A percentile compares a stretch with the other conserved stretches of the same genome.
Evolutionary conservation across 2,113 vertebrate genomes (phyloP).

Genomic region (Athene noctua): DNA sequence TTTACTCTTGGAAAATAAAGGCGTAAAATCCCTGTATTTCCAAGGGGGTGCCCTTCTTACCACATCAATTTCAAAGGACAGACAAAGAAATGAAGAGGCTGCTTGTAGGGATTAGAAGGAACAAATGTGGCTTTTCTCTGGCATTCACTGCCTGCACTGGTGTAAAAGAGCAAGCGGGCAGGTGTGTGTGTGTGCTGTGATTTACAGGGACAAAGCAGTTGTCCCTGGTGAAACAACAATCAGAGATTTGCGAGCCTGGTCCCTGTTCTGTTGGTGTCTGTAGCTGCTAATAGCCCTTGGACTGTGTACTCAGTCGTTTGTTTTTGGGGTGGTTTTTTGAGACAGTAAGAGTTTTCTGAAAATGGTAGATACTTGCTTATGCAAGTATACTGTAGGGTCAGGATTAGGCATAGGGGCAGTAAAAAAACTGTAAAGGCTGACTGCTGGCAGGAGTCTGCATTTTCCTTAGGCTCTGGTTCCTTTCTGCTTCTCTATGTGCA

Average conservation of each 20-base stretch:
- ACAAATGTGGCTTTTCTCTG: neutral
- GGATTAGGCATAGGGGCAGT: neutral
- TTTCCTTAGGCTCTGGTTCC: neutral
- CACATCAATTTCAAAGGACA: neutral
- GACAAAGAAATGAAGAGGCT: neutral
- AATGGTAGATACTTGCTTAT: neutral
- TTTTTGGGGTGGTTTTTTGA: neutral
- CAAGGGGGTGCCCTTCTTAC: fast-evolving
- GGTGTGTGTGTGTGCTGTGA: neutral
- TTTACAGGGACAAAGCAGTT: neutral
- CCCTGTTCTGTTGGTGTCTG: neutral
- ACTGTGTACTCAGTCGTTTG: neutral
- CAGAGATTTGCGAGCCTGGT: neutral
- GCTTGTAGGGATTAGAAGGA: neutral
- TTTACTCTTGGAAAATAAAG: neutral
- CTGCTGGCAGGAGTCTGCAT: neutral
- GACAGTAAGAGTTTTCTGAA: neutral
- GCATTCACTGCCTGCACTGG: neutral
- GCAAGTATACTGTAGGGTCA: neutral
- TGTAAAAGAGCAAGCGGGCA: neutral
- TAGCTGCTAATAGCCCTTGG: neutral
- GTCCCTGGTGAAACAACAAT: neutral
- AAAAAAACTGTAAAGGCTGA: neutral
- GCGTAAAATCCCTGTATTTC: neutral
- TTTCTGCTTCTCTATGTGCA: neutral